Evolutionary conservation across 2,113 vertebrate genomes (phyloP).

Genomic region (Beaufortia kweichowensis): DNA sequence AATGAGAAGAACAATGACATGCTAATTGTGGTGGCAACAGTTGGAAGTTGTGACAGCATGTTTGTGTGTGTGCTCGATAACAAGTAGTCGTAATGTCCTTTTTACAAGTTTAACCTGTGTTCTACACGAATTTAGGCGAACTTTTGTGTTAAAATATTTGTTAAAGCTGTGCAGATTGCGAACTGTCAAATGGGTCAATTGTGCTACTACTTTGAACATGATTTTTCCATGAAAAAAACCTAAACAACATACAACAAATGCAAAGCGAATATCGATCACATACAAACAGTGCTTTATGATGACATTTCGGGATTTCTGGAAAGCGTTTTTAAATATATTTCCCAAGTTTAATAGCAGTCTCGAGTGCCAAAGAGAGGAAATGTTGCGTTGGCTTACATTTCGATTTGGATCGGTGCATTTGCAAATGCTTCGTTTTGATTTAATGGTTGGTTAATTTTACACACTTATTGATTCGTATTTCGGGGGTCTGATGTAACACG

Average conservation of each 20-base stretch:
- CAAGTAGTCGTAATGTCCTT: not conserved
- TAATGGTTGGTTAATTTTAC: not conserved
- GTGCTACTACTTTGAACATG: not conserved
- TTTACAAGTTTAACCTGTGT: not conserved
- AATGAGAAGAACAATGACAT: constrained; percentile 21
- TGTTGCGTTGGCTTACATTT: not conserved
- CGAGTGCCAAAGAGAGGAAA: not conserved
- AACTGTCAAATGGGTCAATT: not conserved
- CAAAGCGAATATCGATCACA: not conserved
- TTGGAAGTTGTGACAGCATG: not conserved
- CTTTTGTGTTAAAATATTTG: not conserved
- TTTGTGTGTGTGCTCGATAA: not conserved
- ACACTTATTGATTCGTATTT: not conserved
- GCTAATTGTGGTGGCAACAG: constrained; percentile 21
- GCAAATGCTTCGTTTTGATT: not conserved
- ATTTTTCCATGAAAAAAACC: not conserved
- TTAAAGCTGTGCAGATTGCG: no score
- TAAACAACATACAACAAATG: not conserved
- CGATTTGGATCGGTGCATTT: constrained; percentile 9
- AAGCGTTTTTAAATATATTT: not conserved
- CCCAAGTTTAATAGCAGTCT: not conserved
- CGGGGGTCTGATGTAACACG: constrained; percentile 13
- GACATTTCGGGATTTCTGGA: not conserved
- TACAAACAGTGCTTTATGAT: not conserved
- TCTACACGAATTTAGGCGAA: not conserved